Base-by-base conservation (phyloP, 2,797 vertebrate genomes). In the Manis crassicaudata region DNA sequence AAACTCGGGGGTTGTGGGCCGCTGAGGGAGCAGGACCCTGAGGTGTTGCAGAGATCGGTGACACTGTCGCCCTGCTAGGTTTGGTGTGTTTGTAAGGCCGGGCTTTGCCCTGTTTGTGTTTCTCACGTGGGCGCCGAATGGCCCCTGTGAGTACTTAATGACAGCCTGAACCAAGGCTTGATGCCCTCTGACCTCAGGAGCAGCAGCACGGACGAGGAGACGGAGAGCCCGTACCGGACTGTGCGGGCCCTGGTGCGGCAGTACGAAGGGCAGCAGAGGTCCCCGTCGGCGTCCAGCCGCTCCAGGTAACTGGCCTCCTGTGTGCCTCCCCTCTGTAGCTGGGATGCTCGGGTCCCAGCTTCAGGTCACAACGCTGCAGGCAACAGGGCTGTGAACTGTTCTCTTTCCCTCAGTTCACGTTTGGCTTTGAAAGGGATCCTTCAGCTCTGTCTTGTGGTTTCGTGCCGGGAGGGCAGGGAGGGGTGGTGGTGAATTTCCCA, bases 161-260 rank as follows among this genome's bases (percentile, higher is more conserved):
- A 43, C 68, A 92, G 25, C 23, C 40, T 43, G 40, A 50, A 29
- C 56, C 40, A 68, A 70, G 68, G 13, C 35, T 63, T 97, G 86
- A 97, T 25, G 13, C 81, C 12, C 29, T 92, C 63, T 63, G 2
- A 52, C 95, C 88, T 97, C 97, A 99, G 98, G 95, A 99, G 98
- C 86, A 98, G 98, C 94, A 98, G 98, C 90, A 94, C 99, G 95
- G 98, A 98, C 2, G 99, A 99, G 56, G 99, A 99, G 94, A 99
- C 98, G 16, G 99, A 99, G 94, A 99, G 98, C 32, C 99, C 99
- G 0, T 99, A 98, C 97, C 99, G 99, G 99, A 99, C 99, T 5
- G 99, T 99, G 75, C 99, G 99, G 12, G 99, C 99, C 0, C 98
- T 99, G 96, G 99, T 99, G 77, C 98, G 99, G 97, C 99, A 99